Evolutionary conservation across 2,888 invertebrate species (phyloP), one percentile per base, ranked within the genome.

Genomic region (Calameuta idolon): DNA sequence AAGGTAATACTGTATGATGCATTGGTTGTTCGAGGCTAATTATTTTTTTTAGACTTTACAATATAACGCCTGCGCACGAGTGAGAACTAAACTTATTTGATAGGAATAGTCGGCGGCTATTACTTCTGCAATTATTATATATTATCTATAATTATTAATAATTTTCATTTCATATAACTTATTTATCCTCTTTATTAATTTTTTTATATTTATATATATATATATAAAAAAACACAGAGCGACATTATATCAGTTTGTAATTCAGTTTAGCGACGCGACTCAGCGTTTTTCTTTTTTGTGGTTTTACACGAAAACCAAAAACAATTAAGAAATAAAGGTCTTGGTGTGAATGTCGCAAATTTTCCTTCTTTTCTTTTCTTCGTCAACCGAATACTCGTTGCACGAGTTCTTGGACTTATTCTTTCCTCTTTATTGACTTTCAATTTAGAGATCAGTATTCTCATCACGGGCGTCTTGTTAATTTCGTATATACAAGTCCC

Each of bases 101-200:
- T 0, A 55, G 40, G 23, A 55, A 55, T 55, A 15, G 40, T 55
- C 40, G 81, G 83, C 81, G 81, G 82, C 80, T 83, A 77, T 84
- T 86, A 84, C 81, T 87, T 88, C 85, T 85, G 87, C 87, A 88
- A 87, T 88, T 83, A 86, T 85, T 84, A 88, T 89, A 89, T 90
- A 89, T 89, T 89, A 89, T 89, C 87, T 89, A 88, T 90, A 87
- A 88, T 89, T 79, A 79, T 73, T 73, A 87, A 87, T 88, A 84
- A 85, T 87, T 85, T 87, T 86, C 83, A 82, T 85, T 86, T 86
- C 85, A 87, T 85, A 87, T 87, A 87, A 87, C 85, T 85, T 88
- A 87, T 81, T 85, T 82, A 83, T 82, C 83, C 83, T 85, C 82
- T 79, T 84, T 82, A 79, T 85, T 84, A 81, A 81, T 78, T 85